phyloP scores from a whole-genome alignment of 1,140 invertebrate species.

The Dufourea novaeangliae region DNA sequence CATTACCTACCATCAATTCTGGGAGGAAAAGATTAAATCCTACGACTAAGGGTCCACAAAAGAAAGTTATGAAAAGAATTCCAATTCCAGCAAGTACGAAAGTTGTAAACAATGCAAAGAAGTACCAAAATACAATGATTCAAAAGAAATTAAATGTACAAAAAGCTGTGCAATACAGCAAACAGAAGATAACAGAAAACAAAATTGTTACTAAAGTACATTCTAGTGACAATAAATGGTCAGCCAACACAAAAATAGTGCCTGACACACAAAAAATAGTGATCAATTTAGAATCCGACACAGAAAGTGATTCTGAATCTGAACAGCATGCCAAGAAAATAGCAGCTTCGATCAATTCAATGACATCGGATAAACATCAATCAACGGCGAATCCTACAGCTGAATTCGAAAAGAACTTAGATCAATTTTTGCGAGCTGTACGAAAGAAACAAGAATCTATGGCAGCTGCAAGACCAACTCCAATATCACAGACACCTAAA shows the following conservation, averaged over 20 bases:
- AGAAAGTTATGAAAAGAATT: conserved; percentile 66
- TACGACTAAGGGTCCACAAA: conserved; percentile 49
- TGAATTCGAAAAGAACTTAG: conserved; percentile 78
- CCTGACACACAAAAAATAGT: conserved; percentile 70
- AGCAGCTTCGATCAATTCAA: background rate
- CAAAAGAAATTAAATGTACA: conserved; percentile 70
- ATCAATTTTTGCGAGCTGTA: conserved; percentile 75
- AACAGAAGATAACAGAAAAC: conserved; percentile 30
- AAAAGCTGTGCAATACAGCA: conserved; percentile 56
- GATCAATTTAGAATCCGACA: conserved; percentile 75
- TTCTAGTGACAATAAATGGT: conserved; percentile 33
- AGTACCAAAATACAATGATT: conserved; percentile 68
- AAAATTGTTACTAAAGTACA: conserved; percentile 29
- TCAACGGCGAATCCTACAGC: conserved; percentile 59
- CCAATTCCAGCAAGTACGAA: conserved; percentile 69
- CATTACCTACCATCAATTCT: background rate
- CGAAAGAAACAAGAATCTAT: conserved; percentile 75
- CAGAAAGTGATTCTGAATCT: conserved; percentile 75
- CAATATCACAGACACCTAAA: conserved; percentile 23
- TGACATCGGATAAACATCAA: conserved; percentile 39
- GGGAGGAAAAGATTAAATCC: conserved; percentile 41
- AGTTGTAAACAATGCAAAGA: conserved; percentile 74
- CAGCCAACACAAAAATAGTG: conserved; percentile 54
- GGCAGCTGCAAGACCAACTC: conserved; percentile 38
- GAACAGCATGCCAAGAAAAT: conserved; percentile 39